Conservation (phyloP, 2,797 vertebrate species). For the Notolepis coatsorum region DNA sequence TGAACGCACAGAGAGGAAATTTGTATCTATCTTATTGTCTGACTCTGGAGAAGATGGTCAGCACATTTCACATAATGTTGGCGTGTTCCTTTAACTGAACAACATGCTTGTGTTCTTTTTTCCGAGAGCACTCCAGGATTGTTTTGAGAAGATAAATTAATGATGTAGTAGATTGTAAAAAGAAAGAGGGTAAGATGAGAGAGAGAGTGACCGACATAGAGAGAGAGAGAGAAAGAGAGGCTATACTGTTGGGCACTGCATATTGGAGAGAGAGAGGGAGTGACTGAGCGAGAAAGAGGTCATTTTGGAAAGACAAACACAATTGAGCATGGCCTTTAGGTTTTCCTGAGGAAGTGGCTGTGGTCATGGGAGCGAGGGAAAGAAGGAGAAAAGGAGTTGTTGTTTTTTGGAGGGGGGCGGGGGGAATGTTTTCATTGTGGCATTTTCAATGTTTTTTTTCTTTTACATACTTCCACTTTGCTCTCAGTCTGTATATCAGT, state of each 20-base stretch:
- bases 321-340: constrained; percentile 46
- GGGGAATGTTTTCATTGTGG: constrained; percentile 16
- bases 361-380: constrained; percentile 50
- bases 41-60: too few species aligned
- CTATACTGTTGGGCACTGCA: too few species aligned
- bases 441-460: constrained; percentile 17
- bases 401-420: not conserved
- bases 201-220: constrained; percentile 27
- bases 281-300: constrained; percentile 31
- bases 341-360: constrained; percentile 73
- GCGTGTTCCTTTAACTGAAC: too few species aligned
- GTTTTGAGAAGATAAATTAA: not conserved
- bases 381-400: not conserved
- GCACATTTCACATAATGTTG: too few species aligned
- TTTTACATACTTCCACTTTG: constrained; percentile 21
- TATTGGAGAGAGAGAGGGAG: constrained; percentile 14
- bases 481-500: not conserved
- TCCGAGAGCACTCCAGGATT: not conserved
- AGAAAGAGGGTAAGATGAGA: constrained; percentile 4
- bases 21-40: too few species aligned
- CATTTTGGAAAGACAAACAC: constrained; percentile 66
- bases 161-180: not conserved
- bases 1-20: too few species aligned
- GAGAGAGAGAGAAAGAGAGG: too few species aligned
- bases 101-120: constrained; percentile 21